Base-by-base conservation (phyloP, 2,797 vertebrate genomes). In the Propithecus deckenii region DNA sequence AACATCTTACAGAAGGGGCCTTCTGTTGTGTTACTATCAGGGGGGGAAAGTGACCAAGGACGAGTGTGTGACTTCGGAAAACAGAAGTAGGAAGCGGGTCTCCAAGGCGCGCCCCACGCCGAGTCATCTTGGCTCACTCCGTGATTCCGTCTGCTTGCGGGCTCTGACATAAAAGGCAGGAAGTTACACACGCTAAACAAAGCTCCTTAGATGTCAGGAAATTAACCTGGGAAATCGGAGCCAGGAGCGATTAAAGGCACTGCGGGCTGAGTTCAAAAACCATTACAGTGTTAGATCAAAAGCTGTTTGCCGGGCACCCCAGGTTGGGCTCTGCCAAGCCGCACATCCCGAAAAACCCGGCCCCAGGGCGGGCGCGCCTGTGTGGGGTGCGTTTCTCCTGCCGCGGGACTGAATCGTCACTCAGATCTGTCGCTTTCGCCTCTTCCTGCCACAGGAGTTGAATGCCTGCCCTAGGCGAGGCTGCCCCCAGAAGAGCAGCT, bases 131-230 rank as follows among this genome's bases (percentile, higher is more conserved):
- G 97, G 95, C 95, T 95, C 69, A 1, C 79, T 96, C 94, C 63
- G 32, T 3, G 72, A 96, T 85, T 94, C 84, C 20, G 6, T 94
- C 86, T 87, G 97, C 95, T 95, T 91, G 87, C 97, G 94, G 69
- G 92, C 97, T 97, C 92, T 94, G 95, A 97, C 97, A 97, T 98
- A 97, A 98, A 98, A 98, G 97, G 95, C 97, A 98, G 98, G 97
- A 98, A 97, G 98, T 96, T 96, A 90, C 96, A 92, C 88, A 86
- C 17, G 1, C 92, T 88, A 89, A 96, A 98, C 97, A 98, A 97
- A 97, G 90, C 97, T 97, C 97, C 98, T 98, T 94, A 98, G 98
- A 98, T 97, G 97, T 98, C 97, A 98, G 98, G 97, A 98, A 98
- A 98, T 97, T 97, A 98, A 98, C 97, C 97, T 98, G 94, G 78